Evolutionary conservation across 2,797 vertebrate species (phyloP), one percentile per base, ranked within the genome.

Genomic region (Arrhamphus sclerolepis): DNA sequence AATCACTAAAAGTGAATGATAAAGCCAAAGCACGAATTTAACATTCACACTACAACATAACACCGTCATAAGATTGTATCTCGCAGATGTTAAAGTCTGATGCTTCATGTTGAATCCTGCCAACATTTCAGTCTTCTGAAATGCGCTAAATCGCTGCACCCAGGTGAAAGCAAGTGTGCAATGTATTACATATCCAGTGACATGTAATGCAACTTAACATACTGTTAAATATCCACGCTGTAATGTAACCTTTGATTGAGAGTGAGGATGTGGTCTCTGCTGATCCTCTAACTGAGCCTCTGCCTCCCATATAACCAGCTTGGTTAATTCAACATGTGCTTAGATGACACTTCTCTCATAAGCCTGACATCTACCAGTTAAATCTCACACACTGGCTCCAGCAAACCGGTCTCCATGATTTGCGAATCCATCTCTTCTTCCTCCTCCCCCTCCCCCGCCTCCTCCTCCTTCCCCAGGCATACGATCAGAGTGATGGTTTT

Each of bases 351-450:
- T 48, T 66, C 53, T 54, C 60, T 63, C 46, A 38, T 28, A 18
- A 46, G 38, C 19, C 14, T 34, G 50, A 66, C 39, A 18, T 52
- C 13, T 24, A 19, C 4, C 16, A 22, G 22, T 41, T 17, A 41
- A 67, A 38, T 24, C 53, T 92, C 89, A 92, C 70, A 85, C 81
- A 6, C 86, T 84, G 26, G 85, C 80, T 34, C 85, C 89, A 3
- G 88, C 82, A 38, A 87, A 62, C 62, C 80, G 74, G 17, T 80
- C 85, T 44, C 83, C 83, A 0, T 81, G 81, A 42, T 83, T 76
- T n/a, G 71, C 24, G 46, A 87, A 63, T 43, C 65, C 80, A 0
- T 63, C 59, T 56, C 66, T 75, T 66, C 82, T 70, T 42, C 66
- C 81, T 14, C 60, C 66, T 40, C 51, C 51, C 7, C 14, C 19